A percentile compares a stretch with the other conserved stretches of the same genome.
Evolutionary conservation across 2,113 vertebrate genomes (phyloP).

Genomic region (Gavialis gangeticus): DNA sequence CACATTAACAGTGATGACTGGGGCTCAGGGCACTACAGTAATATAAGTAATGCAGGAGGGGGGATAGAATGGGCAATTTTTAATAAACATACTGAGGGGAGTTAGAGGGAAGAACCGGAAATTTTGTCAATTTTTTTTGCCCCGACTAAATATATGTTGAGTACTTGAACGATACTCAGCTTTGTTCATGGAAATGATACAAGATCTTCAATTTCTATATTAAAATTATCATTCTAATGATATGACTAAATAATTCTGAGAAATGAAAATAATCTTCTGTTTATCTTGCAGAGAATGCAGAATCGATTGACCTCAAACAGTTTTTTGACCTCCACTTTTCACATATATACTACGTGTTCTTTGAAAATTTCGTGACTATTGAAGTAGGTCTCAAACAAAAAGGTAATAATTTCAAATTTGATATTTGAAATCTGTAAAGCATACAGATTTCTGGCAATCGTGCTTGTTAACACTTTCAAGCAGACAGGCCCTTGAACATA

Average conservation of each 20-base stretch:
- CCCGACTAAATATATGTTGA: too few relatives aligned
- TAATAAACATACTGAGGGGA: too few relatives aligned
- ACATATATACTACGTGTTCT: slow-evolving; percentile 99
- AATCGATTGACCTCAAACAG: slow-evolving; percentile 94
- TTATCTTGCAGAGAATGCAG: slow-evolving; percentile 92
- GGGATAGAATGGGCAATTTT: too few relatives aligned
- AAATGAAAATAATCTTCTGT: slow-evolving; percentile 30
- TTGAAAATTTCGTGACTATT: slow-evolving; percentile 98
- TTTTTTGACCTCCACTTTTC: slow-evolving; percentile 98
- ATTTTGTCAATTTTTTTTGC: too few relatives aligned
- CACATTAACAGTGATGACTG: too few relatives aligned
- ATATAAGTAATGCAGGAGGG: too few relatives aligned
- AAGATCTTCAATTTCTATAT: too few relatives aligned
- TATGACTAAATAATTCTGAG: slow-evolving; percentile 4
- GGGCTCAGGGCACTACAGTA: too few relatives aligned
- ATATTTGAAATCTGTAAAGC: not conserved
- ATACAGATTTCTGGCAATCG: not conserved
- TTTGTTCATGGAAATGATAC: too few relatives aligned
- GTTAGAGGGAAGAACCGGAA: too few relatives aligned
- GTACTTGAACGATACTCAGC: too few relatives aligned
- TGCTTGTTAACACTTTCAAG: not conserved
- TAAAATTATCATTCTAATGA: not conserved
- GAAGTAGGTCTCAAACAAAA: slow-evolving; percentile 98
- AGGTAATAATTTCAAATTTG: slow-evolving; percentile 80
- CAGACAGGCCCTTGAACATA: not conserved